These are phyloP conservation scores for Lepidostoma basale DNA, from an alignment of 1,140 invertebrate genomes.

Conservation along the genomic window DNA sequence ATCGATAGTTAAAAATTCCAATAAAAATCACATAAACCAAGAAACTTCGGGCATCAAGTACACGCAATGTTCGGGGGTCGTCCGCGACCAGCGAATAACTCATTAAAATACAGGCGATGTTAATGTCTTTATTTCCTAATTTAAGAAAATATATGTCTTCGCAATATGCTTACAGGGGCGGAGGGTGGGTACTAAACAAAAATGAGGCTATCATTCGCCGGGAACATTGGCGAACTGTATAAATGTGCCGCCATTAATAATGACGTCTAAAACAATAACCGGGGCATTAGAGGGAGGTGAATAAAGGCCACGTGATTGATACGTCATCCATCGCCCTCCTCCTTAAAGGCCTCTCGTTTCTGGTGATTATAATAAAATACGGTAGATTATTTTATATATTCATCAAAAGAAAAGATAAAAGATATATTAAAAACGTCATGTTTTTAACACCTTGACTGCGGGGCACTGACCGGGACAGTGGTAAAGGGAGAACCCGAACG, in stretches of 20 bases:
- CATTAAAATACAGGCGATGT: constrained; percentile 15
- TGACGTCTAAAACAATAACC: constrained; percentile 26
- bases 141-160: constrained; percentile 16
- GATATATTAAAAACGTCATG: too few species aligned
- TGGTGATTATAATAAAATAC: too few species aligned
- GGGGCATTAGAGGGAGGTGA: constrained; percentile 3
- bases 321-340: background rate
- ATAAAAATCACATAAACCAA: too few species aligned
- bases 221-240: constrained; percentile 3
- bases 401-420: too few species aligned
- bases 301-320: constrained; percentile 17
- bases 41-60: too few species aligned
- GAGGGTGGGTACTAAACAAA: background rate
- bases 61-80: background rate
- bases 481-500: too few species aligned
- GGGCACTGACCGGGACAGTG: too few species aligned
- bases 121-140: constrained; percentile 30
- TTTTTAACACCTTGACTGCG: too few species aligned
- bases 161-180: constrained; percentile 7
- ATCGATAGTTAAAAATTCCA: too few species aligned
- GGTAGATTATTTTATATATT: too few species aligned
- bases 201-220: background rate
- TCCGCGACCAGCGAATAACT: background rate
- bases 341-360: too few species aligned
- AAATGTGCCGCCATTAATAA: constrained; percentile 28